Conservation (phyloP, 2,113 vertebrate species). For the Parus major region DNA sequence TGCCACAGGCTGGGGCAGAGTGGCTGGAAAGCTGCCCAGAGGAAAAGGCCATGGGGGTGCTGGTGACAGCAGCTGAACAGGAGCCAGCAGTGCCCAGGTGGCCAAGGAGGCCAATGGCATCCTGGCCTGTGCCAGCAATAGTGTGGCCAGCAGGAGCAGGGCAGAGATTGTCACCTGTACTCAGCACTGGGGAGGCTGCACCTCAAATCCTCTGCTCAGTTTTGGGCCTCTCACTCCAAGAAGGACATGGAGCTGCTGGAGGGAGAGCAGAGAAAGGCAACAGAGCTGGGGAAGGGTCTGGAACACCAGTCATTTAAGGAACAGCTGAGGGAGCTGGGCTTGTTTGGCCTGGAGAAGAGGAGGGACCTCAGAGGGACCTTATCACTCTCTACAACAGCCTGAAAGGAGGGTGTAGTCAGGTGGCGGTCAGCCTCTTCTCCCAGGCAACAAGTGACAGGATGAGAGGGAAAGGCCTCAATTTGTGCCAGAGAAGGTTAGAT, state of each 20-base stretch:
- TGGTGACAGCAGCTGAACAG: not conserved
- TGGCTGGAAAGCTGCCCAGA: not conserved
- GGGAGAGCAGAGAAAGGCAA: not conserved
- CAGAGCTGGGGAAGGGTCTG: not conserved
- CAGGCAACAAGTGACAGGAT: not conserved
- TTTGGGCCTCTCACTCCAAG: fast-evolving
- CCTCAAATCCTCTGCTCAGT: not conserved
- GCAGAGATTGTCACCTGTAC: not conserved
- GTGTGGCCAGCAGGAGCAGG: not conserved
- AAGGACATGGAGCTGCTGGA: not conserved
- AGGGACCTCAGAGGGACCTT: not conserved
- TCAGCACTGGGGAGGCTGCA: fast-evolving
- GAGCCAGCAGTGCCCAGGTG: not conserved
- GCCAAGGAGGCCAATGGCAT: not conserved
- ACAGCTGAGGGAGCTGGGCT: not conserved
- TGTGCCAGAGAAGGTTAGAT: not conserved
- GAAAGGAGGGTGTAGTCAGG: not conserved
- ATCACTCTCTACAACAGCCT: not conserved
- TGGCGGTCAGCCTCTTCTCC: not conserved
- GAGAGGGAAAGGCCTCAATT: not conserved
- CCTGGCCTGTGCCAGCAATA: not conserved
- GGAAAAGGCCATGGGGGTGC: not conserved
- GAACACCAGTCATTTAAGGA: fast-evolving
- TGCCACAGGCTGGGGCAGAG: not conserved
- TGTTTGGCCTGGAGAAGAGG: not conserved